Conservation (phyloP, 2,797 vertebrate genomes). For the Emydoidea blandingii region DNA sequence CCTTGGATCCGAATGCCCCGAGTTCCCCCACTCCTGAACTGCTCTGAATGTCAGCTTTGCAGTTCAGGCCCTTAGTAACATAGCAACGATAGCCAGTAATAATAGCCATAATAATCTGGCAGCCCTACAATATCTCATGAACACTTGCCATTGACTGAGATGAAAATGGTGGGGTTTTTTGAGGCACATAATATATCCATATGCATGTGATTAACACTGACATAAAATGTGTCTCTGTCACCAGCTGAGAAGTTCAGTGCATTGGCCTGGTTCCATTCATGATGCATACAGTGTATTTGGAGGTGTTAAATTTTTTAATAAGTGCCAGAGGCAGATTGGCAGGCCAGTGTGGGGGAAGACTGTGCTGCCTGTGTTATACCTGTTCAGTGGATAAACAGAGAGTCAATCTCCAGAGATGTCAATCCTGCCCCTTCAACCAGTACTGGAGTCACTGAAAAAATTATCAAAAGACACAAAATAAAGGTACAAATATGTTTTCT, state of each 20-base stretch:
- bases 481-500: not conserved
- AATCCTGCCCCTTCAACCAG: not conserved
- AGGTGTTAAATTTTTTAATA: not conserved
- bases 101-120: not conserved
- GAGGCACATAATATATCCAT: fast-evolving
- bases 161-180: fast-evolving
- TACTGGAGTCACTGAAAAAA: not conserved
- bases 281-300: fast-evolving
- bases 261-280: not conserved
- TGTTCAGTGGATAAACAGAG: slow-evolving; percentile 27
- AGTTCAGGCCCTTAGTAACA: not conserved
- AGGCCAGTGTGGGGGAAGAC: not conserved
- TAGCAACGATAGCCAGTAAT: not conserved
- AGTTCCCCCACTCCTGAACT: not conserved
- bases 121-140: not conserved
- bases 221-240: not conserved
- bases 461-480: not conserved
- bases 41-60: not conserved
- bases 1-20: not conserved
- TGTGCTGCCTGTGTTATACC: not conserved
- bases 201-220: not conserved
- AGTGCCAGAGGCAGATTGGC: not conserved
- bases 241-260: not conserved
- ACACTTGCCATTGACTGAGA: fast-evolving
- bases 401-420: not conserved